phyloP scores from a whole-genome alignment of 2,888 invertebrate genomes.

The Protophormia terraenovae region DNA sequence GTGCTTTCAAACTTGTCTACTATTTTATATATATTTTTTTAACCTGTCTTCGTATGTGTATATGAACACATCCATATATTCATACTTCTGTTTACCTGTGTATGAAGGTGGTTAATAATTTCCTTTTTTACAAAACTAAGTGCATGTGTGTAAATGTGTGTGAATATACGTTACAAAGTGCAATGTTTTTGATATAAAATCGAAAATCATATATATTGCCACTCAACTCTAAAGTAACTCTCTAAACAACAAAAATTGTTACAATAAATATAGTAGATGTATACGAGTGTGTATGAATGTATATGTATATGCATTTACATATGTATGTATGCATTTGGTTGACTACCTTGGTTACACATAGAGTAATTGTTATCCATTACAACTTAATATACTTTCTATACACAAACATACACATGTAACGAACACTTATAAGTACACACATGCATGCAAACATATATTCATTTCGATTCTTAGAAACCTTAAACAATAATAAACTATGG shows the following conservation, averaged over 20 bases:
- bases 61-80: too few species aligned
- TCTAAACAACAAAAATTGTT: slow-evolving; percentile 5
- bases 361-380: slow-evolving; percentile 59
- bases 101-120: too few species aligned
- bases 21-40: too few species aligned
- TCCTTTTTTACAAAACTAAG: slow-evolving; percentile 6
- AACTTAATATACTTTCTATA: slow-evolving; percentile 7
- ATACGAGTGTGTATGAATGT: background rate
- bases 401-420: background rate
- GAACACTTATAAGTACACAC: background rate
- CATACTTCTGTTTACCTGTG: too few species aligned
- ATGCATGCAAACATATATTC: background rate
- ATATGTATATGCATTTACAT: background rate
- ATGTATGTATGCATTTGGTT: background rate
- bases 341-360: slow-evolving; percentile 61
- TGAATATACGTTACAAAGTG: slow-evolving; percentile 36
- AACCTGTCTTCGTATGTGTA: too few species aligned
- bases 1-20: too few species aligned
- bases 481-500: background rate
- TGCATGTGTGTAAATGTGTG: slow-evolving; percentile 74
- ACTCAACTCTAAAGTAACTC: slow-evolving; percentile 37
- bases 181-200: slow-evolving; percentile 52
- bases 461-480: background rate
- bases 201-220: slow-evolving; percentile 64
- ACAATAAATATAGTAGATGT: background rate